A percentile compares a stretch with the other conserved stretches of the same genome.
Evolutionary conservation across 2,113 vertebrate species (phyloP).

Genomic region (Herpetotheres cachinnans): DNA sequence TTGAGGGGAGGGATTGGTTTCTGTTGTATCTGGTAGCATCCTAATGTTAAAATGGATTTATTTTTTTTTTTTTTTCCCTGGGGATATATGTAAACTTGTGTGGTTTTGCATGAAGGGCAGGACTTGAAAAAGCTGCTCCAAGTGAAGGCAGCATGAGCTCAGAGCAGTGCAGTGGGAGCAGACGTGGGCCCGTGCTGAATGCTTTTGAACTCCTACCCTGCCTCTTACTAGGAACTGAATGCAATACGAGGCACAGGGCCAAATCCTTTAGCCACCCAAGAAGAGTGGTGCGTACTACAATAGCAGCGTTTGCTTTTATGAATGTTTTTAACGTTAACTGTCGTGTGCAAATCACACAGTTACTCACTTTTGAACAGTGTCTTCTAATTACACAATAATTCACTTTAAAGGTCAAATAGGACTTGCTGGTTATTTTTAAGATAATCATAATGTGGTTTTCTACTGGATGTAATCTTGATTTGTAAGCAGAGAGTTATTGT

Average conservation of each 20-base stretch:
- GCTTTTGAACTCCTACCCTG: background rate
- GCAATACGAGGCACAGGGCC: background rate
- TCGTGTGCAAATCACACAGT: background rate
- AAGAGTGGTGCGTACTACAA: constrained; percentile 32
- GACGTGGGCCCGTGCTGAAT: background rate
- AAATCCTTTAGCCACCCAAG: constrained; percentile 53
- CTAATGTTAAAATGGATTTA: background rate
- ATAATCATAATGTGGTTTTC: background rate
- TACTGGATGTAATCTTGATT: background rate
- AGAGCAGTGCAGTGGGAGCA: background rate
- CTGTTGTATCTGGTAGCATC: background rate
- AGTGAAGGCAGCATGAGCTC: background rate
- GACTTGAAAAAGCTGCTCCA: background rate
- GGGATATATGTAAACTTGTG: background rate
- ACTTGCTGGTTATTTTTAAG: constrained; percentile 36
- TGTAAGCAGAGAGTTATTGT: constrained; percentile 12
- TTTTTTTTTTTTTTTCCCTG: background rate
- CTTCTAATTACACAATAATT: constrained; percentile 27
- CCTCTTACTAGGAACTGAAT: constrained; percentile 22
- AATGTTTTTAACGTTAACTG: constrained; percentile 24
- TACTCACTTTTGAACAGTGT: background rate
- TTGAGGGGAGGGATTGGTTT: background rate
- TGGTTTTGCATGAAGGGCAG: background rate
- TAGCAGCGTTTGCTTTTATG: constrained; percentile 26
- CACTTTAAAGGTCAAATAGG: constrained; percentile 16